Evolutionary conservation across 2,888 invertebrate species (phyloP).

Genomic region (Heliconius erato): DNA sequence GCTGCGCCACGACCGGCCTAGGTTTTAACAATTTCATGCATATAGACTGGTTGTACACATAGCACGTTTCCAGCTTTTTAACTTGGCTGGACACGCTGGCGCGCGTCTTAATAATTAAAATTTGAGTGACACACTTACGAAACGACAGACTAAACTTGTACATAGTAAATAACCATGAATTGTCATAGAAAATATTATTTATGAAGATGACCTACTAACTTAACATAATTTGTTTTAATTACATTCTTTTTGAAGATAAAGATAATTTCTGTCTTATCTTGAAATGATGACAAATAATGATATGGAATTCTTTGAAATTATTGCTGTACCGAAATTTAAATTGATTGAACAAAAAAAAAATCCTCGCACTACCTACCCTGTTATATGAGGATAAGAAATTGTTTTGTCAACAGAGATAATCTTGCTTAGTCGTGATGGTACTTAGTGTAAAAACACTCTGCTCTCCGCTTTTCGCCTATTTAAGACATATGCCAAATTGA

Average conservation of each 20-base stretch:
- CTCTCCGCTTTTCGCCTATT: background rate
- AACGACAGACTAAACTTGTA: constrained; percentile 5
- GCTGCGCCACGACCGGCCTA: too few relatives aligned
- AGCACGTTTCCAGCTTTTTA: too few relatives aligned
- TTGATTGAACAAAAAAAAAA: too few relatives aligned
- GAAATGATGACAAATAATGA: constrained; percentile 1
- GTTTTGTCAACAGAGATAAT: too few relatives aligned
- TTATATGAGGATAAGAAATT: too few relatives aligned
- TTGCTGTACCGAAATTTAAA: too few relatives aligned
- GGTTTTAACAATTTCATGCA: too few relatives aligned
- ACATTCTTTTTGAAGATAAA: background rate
- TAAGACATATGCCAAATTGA: too few relatives aligned
- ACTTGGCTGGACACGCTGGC: background rate
- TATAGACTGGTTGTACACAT: too few relatives aligned
- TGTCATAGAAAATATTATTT: constrained; percentile 24
- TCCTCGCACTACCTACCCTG: too few relatives aligned
- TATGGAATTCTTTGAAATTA: too few relatives aligned
- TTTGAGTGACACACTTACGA: constrained; percentile 16
- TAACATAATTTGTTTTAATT: constrained; percentile 11
- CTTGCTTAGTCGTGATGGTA: too few relatives aligned
- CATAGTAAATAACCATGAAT: background rate
- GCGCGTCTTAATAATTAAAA: constrained; percentile 3
- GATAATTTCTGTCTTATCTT: background rate
- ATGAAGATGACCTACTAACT: constrained; percentile 33
- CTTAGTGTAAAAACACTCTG: background rate